A percentile compares a stretch with the other conserved stretches of the same genome.
Conservation (phyloP, 2,888 invertebrate genomes). For the Lamellibrachia satsuma region DNA sequence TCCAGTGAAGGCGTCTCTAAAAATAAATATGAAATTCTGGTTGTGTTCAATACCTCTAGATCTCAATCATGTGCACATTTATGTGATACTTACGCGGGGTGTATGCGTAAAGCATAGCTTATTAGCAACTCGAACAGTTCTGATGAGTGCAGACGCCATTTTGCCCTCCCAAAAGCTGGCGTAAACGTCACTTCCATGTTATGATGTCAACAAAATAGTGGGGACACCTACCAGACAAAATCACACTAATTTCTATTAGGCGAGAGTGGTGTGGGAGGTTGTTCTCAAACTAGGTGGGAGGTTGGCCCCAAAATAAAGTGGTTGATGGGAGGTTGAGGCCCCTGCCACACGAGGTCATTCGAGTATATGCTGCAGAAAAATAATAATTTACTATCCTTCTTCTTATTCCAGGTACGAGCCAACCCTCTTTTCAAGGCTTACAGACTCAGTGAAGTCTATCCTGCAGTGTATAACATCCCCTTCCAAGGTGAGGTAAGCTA, state of each 20-base stretch:
- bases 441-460: too few species aligned
- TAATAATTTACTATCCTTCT: too few species aligned
- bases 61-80: neutral
- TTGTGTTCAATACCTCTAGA: neutral
- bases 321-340: too few species aligned
- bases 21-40: neutral
- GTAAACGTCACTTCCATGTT: slow-evolving; percentile 17
- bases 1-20: neutral
- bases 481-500: too few species aligned
- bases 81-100: slow-evolving; percentile 14
- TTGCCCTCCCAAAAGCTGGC: slow-evolving; percentile 7
- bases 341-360: too few species aligned
- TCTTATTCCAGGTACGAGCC: too few species aligned
- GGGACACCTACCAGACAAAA: neutral
- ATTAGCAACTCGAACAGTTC: neutral
- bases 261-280: too few species aligned
- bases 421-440: too few species aligned
- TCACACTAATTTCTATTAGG: neutral
- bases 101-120: neutral
- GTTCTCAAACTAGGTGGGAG: too few species aligned
- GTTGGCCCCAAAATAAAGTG: too few species aligned
- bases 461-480: too few species aligned
- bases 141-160: slow-evolving; percentile 19
- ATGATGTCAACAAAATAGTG: neutral
- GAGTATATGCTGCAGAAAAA: too few species aligned